phyloP scores from a whole-genome alignment of 2,797 vertebrate genomes.

The Danio tinwini region DNA sequence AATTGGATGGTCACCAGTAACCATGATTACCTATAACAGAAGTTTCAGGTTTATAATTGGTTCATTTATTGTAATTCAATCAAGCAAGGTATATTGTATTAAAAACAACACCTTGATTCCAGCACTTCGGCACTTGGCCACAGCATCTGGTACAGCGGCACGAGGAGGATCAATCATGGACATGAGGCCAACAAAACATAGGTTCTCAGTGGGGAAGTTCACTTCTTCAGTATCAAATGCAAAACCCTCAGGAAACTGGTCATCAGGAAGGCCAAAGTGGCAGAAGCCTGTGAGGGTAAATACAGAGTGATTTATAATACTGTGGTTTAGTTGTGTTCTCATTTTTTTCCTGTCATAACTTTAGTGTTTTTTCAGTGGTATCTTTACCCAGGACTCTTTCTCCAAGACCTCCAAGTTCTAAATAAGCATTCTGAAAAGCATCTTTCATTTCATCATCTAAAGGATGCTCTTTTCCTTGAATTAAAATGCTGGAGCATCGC shows the following conservation, averaged over 20 bases:
- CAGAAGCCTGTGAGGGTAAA: slow-evolving; percentile 79
- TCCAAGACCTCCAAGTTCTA: slow-evolving; percentile 90
- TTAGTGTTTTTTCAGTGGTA: neutral
- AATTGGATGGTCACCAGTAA: slow-evolving; percentile 96
- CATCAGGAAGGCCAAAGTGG: slow-evolving; percentile 82
- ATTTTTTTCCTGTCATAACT: neutral
- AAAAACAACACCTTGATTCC: slow-evolving; percentile 83
- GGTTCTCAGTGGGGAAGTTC: slow-evolving; percentile 86
- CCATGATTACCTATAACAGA: slow-evolving; percentile 90
- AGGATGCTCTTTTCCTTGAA: slow-evolving; percentile 87
- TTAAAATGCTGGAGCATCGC: slow-evolving; percentile 88
- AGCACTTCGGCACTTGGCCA: slow-evolving; percentile 87
- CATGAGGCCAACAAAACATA: slow-evolving; percentile 88
- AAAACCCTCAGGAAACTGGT: slow-evolving; percentile 84
- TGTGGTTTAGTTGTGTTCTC: neutral
- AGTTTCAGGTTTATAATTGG: neutral
- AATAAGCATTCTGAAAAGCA: slow-evolving; percentile 91
- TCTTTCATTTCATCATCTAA: slow-evolving; percentile 92
- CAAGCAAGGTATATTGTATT: neutral
- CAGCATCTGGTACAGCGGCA: slow-evolving; percentile 87
- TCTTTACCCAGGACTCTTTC: slow-evolving; percentile 87
- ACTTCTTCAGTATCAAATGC: slow-evolving; percentile 83
- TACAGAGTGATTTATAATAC: neutral
- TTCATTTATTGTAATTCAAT: neutral
- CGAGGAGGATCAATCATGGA: slow-evolving; percentile 91